These are phyloP conservation scores for Hemicordylus capensis DNA, from an alignment of 2,113 vertebrate genomes.

Conservation along the genomic window DNA sequence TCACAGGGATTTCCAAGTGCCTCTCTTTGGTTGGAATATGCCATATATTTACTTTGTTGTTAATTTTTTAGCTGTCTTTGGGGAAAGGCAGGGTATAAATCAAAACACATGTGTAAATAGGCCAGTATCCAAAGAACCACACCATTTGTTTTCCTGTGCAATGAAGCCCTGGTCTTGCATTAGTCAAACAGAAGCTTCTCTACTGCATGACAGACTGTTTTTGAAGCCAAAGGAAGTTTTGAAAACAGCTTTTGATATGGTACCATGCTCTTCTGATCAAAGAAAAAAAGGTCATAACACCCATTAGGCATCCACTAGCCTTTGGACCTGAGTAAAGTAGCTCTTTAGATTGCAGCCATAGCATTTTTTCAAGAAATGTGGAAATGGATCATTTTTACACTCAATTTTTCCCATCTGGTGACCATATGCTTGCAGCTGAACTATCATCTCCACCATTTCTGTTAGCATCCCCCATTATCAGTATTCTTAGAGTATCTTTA, in stretches of 20 bases:
- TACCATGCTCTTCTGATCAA: background rate
- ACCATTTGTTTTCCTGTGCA: too few relatives aligned
- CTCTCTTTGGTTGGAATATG: background rate
- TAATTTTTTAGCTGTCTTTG: too few relatives aligned
- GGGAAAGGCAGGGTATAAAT: too few relatives aligned
- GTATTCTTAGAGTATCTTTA: constrained; percentile 1
- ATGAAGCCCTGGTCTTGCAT: background rate
- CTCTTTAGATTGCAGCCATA: background rate
- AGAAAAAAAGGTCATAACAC: background rate
- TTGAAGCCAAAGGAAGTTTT: background rate
- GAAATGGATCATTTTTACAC: background rate
- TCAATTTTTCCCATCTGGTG: too few relatives aligned
- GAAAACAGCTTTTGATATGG: background rate
- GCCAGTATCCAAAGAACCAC: background rate
- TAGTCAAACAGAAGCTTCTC: background rate
- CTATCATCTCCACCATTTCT: background rate
- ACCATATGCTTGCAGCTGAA: background rate
- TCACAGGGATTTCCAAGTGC: background rate
- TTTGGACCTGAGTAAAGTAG: background rate
- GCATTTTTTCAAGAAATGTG: background rate
- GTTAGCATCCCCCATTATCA: background rate
- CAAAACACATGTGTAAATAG: background rate
- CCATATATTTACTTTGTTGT: background rate
- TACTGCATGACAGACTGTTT: background rate
- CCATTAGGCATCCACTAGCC: background rate